These are phyloP conservation scores for Pteromalus puparum DNA, from an alignment of 1,140 invertebrate genomes.

Conservation along the genomic window DNA sequence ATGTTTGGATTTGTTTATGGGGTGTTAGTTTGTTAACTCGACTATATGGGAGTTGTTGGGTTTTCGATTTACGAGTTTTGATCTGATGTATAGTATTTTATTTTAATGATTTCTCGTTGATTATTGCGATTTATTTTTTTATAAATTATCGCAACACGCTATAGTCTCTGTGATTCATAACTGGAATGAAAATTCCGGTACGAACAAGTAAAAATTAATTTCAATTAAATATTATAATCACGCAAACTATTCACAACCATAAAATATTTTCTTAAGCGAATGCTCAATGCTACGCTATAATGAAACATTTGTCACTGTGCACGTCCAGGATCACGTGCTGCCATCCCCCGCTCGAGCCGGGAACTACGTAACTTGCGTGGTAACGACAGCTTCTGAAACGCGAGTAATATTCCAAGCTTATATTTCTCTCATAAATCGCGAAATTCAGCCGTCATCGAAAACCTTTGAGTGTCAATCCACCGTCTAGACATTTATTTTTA, in stretches of 20 bases:
- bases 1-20: background rate
- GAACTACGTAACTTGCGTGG: background rate
- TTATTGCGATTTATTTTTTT: no score
- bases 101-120: no score
- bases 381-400: background rate
- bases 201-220: no score
- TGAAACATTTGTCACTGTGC: background rate
- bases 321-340: constrained; percentile 23
- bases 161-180: no score
- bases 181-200: no score
- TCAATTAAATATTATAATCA: no score
- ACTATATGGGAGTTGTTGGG: background rate
- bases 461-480: no score
- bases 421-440: background rate
- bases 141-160: no score
- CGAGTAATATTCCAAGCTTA: background rate
- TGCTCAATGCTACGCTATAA: background rate
- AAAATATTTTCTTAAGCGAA: no score
- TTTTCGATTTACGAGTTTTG: background rate
- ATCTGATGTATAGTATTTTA: background rate
- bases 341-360: constrained; percentile 44
- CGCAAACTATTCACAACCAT: no score
- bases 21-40: background rate
- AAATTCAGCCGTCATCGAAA: background rate
- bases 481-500: background rate